Evolutionary conservation across 2,113 vertebrate species (phyloP), one percentile per base, ranked within the genome.

Genomic region (Reinhardtius hippoglossoides): DNA sequence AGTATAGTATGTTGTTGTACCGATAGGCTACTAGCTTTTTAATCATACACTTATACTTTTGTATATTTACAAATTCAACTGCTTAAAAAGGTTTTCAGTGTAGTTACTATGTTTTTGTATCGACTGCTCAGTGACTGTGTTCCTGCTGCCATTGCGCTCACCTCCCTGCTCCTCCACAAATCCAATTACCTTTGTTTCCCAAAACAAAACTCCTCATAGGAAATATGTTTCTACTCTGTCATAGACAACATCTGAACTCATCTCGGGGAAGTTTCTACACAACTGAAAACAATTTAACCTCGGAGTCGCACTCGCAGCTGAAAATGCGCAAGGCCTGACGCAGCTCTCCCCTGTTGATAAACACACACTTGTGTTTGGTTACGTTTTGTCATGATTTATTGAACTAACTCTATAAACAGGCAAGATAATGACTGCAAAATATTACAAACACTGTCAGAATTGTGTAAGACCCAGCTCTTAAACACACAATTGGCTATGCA

Each of bases 381-480:
- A 82, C 81, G 76, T 83, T 90, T 76, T 48, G 76, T 71, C 70
- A 35, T 93, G 92, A 93, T 89, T 91, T 89, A 92, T 90, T 77
- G 87, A 78, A 77, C 65, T 37, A 26, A 74, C 81, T 87, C 70
- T 67, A 67, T 89, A 92, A 92, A 91, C 88, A 93, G 82, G 80
- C 83, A 85, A 66, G 74, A 65, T 78, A 87, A 86, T 78, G 78
- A 86, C 78, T 78, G 78, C 69, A 80, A 87, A 91, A 88, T 89
- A 91, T 90, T 89, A 84, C 90, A 91, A 90, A 92, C 89, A 92
- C 78, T 81, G 87, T 85, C 83, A 80, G 84, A 78, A 79, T 89
- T 91, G 82, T 83, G 87, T 71, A 89, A 90, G 79, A 69, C 56
- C 52, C 26, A 40, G 5, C 54, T 9, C 9, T 56, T 23, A 56